Base-by-base conservation (phyloP, 2,888 invertebrate genomes). In the Ophraella communa region DNA sequence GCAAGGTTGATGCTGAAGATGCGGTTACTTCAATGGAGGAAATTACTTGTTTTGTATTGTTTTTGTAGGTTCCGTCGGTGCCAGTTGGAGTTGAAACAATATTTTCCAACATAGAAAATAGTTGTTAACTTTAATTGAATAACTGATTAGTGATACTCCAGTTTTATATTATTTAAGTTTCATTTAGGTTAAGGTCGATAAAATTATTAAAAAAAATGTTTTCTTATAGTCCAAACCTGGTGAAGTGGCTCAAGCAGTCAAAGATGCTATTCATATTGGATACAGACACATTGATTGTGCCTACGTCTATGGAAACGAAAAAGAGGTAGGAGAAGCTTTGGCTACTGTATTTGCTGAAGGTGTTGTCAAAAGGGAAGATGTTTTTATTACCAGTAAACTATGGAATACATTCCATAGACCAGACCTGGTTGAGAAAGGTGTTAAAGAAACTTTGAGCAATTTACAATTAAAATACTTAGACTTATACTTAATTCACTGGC, bases 401-500 rank as follows among this genome's bases (percentile, higher is more conserved):
- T 90, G 90, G 90, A 88, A 95, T 83, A 95, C 94, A 0, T 93
- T 88, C 82, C 96, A 96, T 80, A 86, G 88, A 8, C 88, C 90
- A 0, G 91, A 92, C 67, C 81, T 92, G 69, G 96, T 96, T 7
- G 86, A 88, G 51, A 84, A 86, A 0, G 90, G 91, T 0, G 82
- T 94, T 20, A 86, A 86, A 74, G 84, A 85, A 58, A 89, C 92
- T 0, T 80, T 97, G n/a, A 82, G 85, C 17, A 87, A 92, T 80
- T 85, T 97, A 11, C 87, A 89, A 5, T 76, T 95, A 0, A 83
- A 89, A 0, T 96, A 96, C 77, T 75, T 97, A 54, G 95, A 96
- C 81, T 84, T 96, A 39, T 96, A 95, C 78, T 85, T 96, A 7
- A 92, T 96, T 39, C 96, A 96, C 80, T 96, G 96, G 95, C 96